Evolutionary conservation across 2,888 invertebrate genomes (phyloP).

Genomic region (Macroteleia sp.): DNA sequence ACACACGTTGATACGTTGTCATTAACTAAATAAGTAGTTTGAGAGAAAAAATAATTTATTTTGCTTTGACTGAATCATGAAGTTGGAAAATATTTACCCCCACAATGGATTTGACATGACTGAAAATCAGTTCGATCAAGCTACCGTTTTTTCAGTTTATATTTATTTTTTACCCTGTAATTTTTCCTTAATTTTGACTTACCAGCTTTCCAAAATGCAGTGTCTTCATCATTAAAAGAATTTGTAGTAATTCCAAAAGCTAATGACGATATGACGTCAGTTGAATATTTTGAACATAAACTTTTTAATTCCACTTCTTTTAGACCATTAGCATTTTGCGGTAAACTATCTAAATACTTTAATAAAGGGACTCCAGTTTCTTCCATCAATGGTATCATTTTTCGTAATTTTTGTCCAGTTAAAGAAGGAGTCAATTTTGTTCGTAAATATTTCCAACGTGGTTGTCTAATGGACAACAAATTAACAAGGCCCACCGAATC

Average conservation of each 20-base stretch:
- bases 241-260: conserved; percentile 75
- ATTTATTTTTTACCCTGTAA: too few relatives aligned
- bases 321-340: conserved; percentile 50
- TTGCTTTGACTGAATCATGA: too few relatives aligned
- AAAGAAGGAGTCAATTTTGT: conserved; percentile 73
- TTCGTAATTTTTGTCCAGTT: conserved; percentile 73
- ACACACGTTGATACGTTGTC: too few relatives aligned
- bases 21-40: too few relatives aligned
- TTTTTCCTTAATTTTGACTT: too few relatives aligned
- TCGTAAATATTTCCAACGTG: conserved; percentile 85
- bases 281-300: conserved; percentile 68
- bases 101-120: too few relatives aligned
- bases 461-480: conserved; percentile 82
- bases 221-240: conserved; percentile 69
- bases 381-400: conserved; percentile 73
- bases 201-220: conserved; percentile 73
- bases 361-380: conserved; percentile 70
- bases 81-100: too few relatives aligned
- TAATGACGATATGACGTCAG: conserved; percentile 72
- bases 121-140: too few relatives aligned
- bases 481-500: conserved; percentile 80
- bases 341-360: conserved; percentile 66
- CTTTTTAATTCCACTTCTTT: conserved; percentile 70
- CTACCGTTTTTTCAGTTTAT: too few relatives aligned
- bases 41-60: too few relatives aligned